Conservation (phyloP, 1,140 invertebrate species). For the Drosophila persimilis region DNA sequence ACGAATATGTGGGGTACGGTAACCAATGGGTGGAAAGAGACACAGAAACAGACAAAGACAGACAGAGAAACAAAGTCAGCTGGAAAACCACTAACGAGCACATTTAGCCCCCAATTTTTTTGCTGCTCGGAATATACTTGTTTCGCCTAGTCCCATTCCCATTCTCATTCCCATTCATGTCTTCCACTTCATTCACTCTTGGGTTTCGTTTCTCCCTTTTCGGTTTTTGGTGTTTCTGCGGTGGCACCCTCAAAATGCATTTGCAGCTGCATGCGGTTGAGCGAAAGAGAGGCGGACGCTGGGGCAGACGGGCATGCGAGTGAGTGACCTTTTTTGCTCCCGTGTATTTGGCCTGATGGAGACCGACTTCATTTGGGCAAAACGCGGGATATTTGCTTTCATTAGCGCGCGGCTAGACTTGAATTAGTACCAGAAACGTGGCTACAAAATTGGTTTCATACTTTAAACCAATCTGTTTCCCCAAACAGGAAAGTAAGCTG, state of each 20-base stretch:
- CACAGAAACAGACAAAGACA: constrained; percentile 9
- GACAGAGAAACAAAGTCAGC: constrained; percentile 24
- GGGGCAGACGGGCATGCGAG: constrained; percentile 4
- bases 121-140: constrained; percentile 11
- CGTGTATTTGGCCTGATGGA: neutral
- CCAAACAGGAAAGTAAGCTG: constrained; percentile 20
- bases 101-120: constrained; percentile 41
- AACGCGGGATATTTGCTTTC: constrained; percentile 14
- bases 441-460: neutral
- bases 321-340: constrained; percentile 1
- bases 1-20: constrained; percentile 6
- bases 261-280: constrained; percentile 29
- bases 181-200: constrained; percentile 63
- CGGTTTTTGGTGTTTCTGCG: constrained; percentile 29
- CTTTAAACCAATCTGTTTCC: neutral
- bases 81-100: constrained; percentile 63
- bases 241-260: constrained; percentile 52
- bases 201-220: constrained; percentile 6
- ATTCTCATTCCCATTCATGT: constrained; percentile 47
- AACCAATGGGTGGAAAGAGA: constrained; percentile 7
- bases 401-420: constrained; percentile 27
- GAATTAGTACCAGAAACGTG: constrained; percentile 6
- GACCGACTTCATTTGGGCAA: constrained; percentile 31
- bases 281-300: neutral
- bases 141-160: neutral